Base-by-base conservation (phyloP, 1,140 invertebrate species). In the Paracyclopina nana region DNA sequence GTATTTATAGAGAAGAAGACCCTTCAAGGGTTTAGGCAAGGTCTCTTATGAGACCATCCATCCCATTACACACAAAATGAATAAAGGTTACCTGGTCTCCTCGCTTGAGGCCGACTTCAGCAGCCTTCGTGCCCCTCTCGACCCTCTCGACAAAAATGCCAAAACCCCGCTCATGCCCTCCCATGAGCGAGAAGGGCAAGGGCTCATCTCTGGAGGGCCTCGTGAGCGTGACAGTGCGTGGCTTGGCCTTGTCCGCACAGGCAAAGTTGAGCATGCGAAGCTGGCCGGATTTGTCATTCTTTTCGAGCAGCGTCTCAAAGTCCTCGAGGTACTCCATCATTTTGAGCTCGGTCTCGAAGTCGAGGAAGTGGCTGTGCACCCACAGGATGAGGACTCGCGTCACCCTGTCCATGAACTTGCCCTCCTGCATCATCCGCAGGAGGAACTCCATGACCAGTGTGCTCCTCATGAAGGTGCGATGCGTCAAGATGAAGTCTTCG, bases 361-460 rank as follows among this genome's bases (percentile, higher is more conserved):
- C 94, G 20, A 90, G 95, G 61, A 97, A 98, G 68, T 98, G 92
- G 65, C 96, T 97, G 63, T 96, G 97, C 0, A 97, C 91, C 94
- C 94, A 99, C 0, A 95, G 60, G 2, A 97, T 67, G 0, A 98
- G 82, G 0, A 98, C 88, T 52, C 91, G 69, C 0, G 91, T 92
- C 1, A 96, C 88, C 61, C 85, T 70, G 63, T 95, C 87, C 45
- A 86, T 68, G 4, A 83, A 73, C 44, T 73, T 69, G 2, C 76
- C 65, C 62, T 90, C 81, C 30, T 76, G 72, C 60, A 87, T 86
- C 90, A 90, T 95, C 49, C 80, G 71, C 45, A 94, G 66, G 41
- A 98, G 68, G 64, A 87, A 82, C 61, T 78, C 75, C 12, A 87
- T 81, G 28, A 96, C 82, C 26, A 82, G 68, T 2, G 86, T 79